Base-by-base conservation (phyloP, 1,140 invertebrate species). In the Drosophila pandora region DNA sequence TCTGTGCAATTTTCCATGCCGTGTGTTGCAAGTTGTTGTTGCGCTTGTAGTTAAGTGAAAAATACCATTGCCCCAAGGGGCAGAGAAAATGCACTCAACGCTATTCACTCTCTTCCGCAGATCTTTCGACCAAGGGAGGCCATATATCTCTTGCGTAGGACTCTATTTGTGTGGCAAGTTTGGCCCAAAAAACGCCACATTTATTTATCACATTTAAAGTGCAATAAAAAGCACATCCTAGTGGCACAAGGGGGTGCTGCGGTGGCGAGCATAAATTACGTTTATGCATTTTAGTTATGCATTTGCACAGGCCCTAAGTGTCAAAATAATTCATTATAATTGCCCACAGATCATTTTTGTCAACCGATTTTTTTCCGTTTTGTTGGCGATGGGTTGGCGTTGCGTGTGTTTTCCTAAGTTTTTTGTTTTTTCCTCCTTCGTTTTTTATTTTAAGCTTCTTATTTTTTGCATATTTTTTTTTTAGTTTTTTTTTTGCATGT, bases 171-270 rank as follows among this genome's bases (percentile, higher is more conserved):
- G 72, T 72, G 23, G 43, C 34, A 37, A 49, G 54, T 43, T 67
- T 65, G 65, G 45, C 49, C 57, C 69, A 48, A 69, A 82, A 76
- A 57, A 39, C 61, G 54, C 17, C 17, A 53, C 34, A 60, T 75
- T 90, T 90, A 90, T 90, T 90, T 90, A 90, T 90, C 87, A 90
- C 89, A 90, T 90, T 90, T 90, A 90, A 90, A 90, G 79, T 79
- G 85, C 78, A 79, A 90, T 85, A 90, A 90, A 90, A 87, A 78
- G 80, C 71, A 59, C 74, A 80, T 80, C 68, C 74, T 75, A 57
- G n/a, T 34, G 17, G 37, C 21, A 57, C 48, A 22, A 30, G 13
- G 49, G 21, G 49, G 47, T 17, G 54, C 55, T 58, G 32, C 8
- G 43, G 43, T 47, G 43, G 41, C 64, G 57, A 32, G 62, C 87